Evolutionary conservation across 2,888 invertebrate genomes (phyloP), one percentile per base, ranked within the genome.

Genomic region (Diplolepis rosae): DNA sequence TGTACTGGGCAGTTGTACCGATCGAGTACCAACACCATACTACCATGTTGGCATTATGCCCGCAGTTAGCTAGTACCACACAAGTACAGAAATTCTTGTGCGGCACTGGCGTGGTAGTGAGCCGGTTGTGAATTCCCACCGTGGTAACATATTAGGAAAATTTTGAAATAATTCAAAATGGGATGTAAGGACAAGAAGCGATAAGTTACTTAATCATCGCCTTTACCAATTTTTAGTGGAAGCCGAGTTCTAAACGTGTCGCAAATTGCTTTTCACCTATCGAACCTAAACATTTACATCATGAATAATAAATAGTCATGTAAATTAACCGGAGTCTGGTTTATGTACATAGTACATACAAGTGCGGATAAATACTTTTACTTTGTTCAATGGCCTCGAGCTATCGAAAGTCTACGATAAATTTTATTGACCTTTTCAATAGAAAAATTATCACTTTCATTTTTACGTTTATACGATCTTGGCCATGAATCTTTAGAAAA

Each of bases 361-460:
- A n/a, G n/a, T n/a, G n/a, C n/a, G 39, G 15, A 61, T 39, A 61
- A 42, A 27, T 24, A 61, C 61, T 61, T 61, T 39, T 61, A 61
- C 61, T 61, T 61, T 61, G 39, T 27, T 61, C 15, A 61, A 11
- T 39, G 39, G 61, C 61, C 39, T 61, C 61, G 39, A 56, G 61
- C 61, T n/a, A 61, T n/a, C 24, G 11, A 4, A 6, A 24, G 39
- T 4, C 3, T 5, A 5, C 35, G 24, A 61, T 61, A 61, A 39
- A 61, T 61, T n/a, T n/a, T 39, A 61, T 61, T 61, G 27, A 61
- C 39, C 61, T 39, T 61, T 61, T 61, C 27, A 61, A 24, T 39
- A 13, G 6, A 7, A 1, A 61, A 24, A 27, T 61, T 4, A 4
- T 18, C n/a, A 24, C 39, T 61, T 61, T 24, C 39, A n/a, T 27